phyloP scores from a whole-genome alignment of 1,140 invertebrate genomes.

The Drosophila varians region DNA sequence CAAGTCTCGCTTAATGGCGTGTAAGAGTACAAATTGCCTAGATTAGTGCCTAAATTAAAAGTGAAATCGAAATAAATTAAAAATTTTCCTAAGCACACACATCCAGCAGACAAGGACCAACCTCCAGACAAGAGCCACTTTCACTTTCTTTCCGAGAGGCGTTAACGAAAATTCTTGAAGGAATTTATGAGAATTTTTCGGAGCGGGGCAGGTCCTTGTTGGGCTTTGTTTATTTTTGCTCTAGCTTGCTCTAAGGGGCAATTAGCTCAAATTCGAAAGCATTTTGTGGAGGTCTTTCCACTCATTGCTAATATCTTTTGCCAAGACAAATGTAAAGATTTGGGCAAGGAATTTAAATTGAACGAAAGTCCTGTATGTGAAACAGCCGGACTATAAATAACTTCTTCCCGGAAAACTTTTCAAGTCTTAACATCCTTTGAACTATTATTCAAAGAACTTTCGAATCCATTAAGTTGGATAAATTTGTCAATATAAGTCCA shows the following conservation, averaged over 20 bases:
- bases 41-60: constrained; percentile 81
- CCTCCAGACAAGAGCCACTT: constrained; percentile 25
- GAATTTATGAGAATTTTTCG: constrained; percentile 53
- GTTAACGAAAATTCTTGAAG: constrained; percentile 18
- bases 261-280: constrained; percentile 52
- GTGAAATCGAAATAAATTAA: constrained; percentile 82
- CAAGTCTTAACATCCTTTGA: background rate
- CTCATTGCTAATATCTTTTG: background rate
- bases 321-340: no score
- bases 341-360: no score
- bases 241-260: constrained; percentile 22
- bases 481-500: constrained; percentile 20
- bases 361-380: no score
- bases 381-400: no score
- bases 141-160: constrained; percentile 21
- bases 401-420: no score
- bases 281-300: constrained; percentile 3
- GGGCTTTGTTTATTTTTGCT: constrained; percentile 38
- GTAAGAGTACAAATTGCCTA: constrained; percentile 81
- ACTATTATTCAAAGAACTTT: background rate
- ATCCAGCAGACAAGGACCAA: background rate
- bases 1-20: constrained; percentile 69
- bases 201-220: background rate
- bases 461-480: background rate
- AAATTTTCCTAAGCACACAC: constrained; percentile 57